phyloP scores from a whole-genome alignment of 2,797 vertebrate genomes.

The Neopelma chrysocephalum region DNA sequence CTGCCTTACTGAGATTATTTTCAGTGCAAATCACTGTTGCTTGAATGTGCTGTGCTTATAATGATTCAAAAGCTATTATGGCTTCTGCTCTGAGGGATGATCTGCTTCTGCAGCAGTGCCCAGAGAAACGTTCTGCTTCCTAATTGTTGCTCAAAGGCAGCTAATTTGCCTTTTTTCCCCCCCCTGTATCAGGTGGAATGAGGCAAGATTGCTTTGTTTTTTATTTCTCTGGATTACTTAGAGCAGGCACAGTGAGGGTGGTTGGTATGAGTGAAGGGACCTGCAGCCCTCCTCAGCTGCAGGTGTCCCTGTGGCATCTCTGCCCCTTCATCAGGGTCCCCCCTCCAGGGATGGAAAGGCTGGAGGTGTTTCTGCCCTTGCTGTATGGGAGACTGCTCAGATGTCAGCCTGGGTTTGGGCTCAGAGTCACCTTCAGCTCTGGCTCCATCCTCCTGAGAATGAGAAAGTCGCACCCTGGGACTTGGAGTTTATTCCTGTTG shows the following conservation, averaged over 20 bases:
- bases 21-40: slow-evolving; percentile 65
- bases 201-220: not conserved
- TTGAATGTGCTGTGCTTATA: slow-evolving; percentile 37
- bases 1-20: slow-evolving; percentile 70
- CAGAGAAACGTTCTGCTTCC: slow-evolving; percentile 61
- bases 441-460: not conserved
- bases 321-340: not conserved
- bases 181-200: not conserved
- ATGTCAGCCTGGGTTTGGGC: not conserved
- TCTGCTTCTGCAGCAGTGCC: slow-evolving; percentile 51
- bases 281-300: too few relatives aligned
- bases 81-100: slow-evolving; percentile 58
- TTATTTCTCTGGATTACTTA: not conserved
- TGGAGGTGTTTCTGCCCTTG: not conserved
- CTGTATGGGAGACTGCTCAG: not conserved
- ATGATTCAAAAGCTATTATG: slow-evolving; percentile 53
- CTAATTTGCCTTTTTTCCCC: not conserved
- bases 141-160: slow-evolving; percentile 48
- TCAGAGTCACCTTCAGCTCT: accelerated
- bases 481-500: not conserved
- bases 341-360: not conserved
- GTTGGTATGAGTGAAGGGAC: not conserved
- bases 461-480: not conserved
- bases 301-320: not conserved
- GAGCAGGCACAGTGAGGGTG: not conserved